phyloP scores from a whole-genome alignment of 2,888 invertebrate species.

The Tinea trinotella region DNA sequence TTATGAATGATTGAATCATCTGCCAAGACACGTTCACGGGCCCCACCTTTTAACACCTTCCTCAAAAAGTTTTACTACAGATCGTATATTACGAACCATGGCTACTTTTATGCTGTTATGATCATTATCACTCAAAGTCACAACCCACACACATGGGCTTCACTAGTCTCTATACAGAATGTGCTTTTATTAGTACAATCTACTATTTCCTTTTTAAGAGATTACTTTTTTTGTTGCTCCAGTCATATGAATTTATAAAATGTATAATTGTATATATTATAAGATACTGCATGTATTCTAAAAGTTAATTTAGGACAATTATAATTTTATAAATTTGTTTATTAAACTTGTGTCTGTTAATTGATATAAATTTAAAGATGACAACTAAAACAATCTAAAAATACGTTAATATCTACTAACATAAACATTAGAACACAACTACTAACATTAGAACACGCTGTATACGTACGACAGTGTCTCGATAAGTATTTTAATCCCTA shows the following conservation, averaged over 20 bases:
- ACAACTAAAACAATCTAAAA: neutral
- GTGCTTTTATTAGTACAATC: slow-evolving; percentile 13
- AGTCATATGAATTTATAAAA: no score
- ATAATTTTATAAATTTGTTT: no score
- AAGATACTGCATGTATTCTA: no score
- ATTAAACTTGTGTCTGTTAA: neutral
- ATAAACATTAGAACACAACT: neutral
- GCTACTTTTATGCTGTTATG: slow-evolving; percentile 67
- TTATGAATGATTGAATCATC: slow-evolving; percentile 69
- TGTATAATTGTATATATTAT: no score
- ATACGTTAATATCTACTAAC: neutral
- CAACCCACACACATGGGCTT: slow-evolving; percentile 46
- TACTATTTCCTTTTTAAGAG: slow-evolving; percentile 4
- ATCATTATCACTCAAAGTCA: slow-evolving; percentile 68
- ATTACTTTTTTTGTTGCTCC: neutral
- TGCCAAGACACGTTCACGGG: slow-evolving; percentile 60
- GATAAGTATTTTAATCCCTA: slow-evolving; percentile 36
- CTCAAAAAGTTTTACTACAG: slow-evolving; percentile 64
- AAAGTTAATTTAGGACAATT: no score
- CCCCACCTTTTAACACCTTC: slow-evolving; percentile 67
- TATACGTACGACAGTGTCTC: slow-evolving; percentile 24
- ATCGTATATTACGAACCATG: slow-evolving; percentile 61
- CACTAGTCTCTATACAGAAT: slow-evolving; percentile 10
- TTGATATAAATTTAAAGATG: neutral
- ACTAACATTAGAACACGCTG: slow-evolving; percentile 5